Base-by-base conservation (phyloP, 1,140 invertebrate genomes). In the Triops cancriformis region DNA sequence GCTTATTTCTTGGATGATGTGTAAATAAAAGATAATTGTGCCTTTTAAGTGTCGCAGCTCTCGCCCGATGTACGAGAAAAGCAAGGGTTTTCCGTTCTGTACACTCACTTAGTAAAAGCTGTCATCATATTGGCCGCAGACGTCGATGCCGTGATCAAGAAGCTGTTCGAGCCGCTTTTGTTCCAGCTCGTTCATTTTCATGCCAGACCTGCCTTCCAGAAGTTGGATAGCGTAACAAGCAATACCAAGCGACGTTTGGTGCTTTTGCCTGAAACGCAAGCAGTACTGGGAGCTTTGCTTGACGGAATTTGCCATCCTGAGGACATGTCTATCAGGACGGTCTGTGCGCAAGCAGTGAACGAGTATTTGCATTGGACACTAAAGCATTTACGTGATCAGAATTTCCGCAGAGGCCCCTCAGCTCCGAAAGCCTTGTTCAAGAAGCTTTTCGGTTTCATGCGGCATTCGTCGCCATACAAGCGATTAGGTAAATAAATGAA, bases 131-230 rank as follows among this genome's bases (percentile, higher is more conserved):
- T 78, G 28, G 77, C 77, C 7, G 31, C 43, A 0, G 77, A 78
- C 28, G 27, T 73, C 11, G 77, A 78, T 74, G 41, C 31, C 2
- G 37, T 78, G 26, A 73, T 74, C 26, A 73, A 73, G 11, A 37
- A 74, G 42, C 31, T 78, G 11, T 78, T 78, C 72, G 18, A 31
- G 12, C n/a, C 26, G 11, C 72, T 78, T 0, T 43, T 78, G 12
- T 41, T 78, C 18, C 28, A 78, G 77, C 26, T 74, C 1, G 77
- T 78, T 27, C 77, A 74, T 73, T 78, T 73, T 41, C 74, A 74
- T 12, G 28, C 77, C 10, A 73, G 72, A 3, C 77, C 77, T 2
- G 37, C 77, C 1, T 78, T 78, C 18, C 23, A 41, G 14, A 41
- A n/a, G 27, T 26, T 42, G 18, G 51, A 42, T 12, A 43, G 23